A percentile compares a stretch with the other conserved stretches of the same genome.
These are phyloP conservation scores for Schizopygopsis malacanthus DNA, from an alignment of 2,797 vertebrate species.

Conservation along the genomic window DNA sequence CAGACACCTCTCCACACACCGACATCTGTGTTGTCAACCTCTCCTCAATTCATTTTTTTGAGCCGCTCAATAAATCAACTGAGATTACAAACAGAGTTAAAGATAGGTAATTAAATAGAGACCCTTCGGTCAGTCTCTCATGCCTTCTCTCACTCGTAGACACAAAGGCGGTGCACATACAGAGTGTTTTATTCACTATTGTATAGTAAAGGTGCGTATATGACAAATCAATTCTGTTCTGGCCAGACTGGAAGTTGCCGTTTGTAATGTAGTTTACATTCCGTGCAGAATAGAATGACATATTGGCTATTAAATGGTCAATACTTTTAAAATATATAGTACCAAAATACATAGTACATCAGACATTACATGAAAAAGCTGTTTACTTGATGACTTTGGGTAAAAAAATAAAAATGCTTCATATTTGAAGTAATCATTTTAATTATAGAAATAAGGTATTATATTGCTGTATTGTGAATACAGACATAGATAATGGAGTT, in stretches of 20 bases:
- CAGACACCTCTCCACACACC: slow-evolving; percentile 59
- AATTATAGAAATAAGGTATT: background rate
- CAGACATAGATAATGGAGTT: background rate
- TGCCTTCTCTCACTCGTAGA: slow-evolving; percentile 25
- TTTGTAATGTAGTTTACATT: background rate
- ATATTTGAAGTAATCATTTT: background rate
- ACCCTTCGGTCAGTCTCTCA: slow-evolving; percentile 56
- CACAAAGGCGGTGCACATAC: slow-evolving; percentile 13
- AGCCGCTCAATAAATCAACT: slow-evolving; percentile 81
- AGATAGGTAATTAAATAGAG: slow-evolving; percentile 71
- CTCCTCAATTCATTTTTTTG: slow-evolving; percentile 69
- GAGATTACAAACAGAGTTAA: slow-evolving; percentile 82
- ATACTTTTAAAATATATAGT: background rate
- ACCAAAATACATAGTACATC: background rate
- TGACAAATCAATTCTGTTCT: slow-evolving; percentile 11
- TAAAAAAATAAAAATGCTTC: no score
- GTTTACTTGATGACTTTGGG: background rate
- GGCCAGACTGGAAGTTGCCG: background rate
- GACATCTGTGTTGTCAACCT: slow-evolving; percentile 67
- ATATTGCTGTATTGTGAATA: background rate
- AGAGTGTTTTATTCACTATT: slow-evolving; percentile 43
- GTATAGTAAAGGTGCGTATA: slow-evolving; percentile 51
- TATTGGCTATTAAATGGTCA: background rate
- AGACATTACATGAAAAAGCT: background rate
- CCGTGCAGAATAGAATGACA: background rate